These are phyloP conservation scores for Tolmerus cingulatus DNA, from an alignment of 2,888 invertebrate species.

Conservation along the genomic window DNA sequence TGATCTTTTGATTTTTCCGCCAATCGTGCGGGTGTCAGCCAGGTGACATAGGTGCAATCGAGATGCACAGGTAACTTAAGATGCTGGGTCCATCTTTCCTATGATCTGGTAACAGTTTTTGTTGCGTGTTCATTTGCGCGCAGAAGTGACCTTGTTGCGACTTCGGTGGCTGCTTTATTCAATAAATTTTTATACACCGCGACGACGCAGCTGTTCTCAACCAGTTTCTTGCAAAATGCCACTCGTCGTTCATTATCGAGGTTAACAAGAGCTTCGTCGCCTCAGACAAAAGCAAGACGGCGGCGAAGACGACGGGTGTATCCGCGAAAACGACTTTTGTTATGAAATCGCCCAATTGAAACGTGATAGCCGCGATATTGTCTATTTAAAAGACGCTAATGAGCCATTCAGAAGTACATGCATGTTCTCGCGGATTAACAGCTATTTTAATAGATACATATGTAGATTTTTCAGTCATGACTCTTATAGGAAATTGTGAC, in stretches of 20 bases:
- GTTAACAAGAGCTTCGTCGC: not conserved
- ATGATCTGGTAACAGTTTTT: not conserved
- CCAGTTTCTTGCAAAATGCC: conserved; percentile 21
- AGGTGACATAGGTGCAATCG: not conserved
- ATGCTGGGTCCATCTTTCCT: not conserved
- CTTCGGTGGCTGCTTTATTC: not conserved
- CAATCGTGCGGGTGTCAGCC: not conserved
- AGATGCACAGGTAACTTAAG: not conserved
- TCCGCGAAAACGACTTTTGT: not conserved
- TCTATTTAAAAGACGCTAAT: not conserved
- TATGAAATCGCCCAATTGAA: not conserved
- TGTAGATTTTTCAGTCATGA: not conserved
- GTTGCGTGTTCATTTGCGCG: not conserved
- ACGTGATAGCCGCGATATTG: not conserved
- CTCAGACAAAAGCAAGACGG: not conserved
- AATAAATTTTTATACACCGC: not conserved
- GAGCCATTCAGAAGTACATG: not conserved
- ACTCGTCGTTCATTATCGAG: conserved; percentile 15
- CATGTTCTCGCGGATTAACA: not conserved
- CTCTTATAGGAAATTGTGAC: not conserved
- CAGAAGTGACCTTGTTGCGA: not conserved
- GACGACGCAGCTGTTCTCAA: not conserved
- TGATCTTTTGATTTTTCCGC: not conserved
- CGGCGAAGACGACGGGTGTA: not conserved
- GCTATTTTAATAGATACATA: not conserved